phyloP scores from a whole-genome alignment of 2,797 vertebrate genomes.

The Tokudaia tokunoshimensis region DNA sequence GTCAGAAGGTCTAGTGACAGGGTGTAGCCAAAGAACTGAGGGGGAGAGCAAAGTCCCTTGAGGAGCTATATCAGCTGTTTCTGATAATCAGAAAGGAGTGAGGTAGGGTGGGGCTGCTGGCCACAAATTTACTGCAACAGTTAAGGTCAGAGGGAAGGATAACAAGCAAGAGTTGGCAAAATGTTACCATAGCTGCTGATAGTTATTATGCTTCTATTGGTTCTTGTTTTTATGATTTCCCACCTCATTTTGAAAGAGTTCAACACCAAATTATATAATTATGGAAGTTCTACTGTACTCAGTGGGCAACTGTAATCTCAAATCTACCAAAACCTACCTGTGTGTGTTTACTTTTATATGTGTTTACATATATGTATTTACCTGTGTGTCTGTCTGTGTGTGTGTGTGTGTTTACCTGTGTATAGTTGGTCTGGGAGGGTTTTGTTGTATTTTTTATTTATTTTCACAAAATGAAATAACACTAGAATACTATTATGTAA shows the following conservation, averaged over 20 bases:
- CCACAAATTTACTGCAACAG: not conserved
- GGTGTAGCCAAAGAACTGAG: not conserved
- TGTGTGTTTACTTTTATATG: not conserved
- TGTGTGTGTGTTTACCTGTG: not conserved
- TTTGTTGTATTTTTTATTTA: conserved; percentile 4
- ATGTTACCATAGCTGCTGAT: not conserved
- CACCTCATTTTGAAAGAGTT: not conserved
- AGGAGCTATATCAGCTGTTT: not conserved
- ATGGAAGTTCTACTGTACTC: not conserved
- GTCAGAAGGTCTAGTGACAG: conserved; percentile 6
- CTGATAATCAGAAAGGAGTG: too few species aligned
- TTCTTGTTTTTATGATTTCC: not conserved
- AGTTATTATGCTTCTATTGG: not conserved
- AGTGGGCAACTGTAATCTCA: not conserved
- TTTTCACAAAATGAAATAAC: conserved; percentile 9
- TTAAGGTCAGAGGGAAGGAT: not conserved
- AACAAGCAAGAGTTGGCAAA: not conserved
- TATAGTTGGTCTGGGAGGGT: not conserved
- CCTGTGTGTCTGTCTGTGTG: too few species aligned
- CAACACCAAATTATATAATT: not conserved
- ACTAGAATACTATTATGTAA: not conserved
- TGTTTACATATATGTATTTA: too few species aligned
- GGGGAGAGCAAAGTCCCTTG: not conserved
- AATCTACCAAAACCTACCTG: not conserved
- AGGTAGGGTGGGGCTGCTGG: not conserved